These are phyloP conservation scores for Metaphire vulgaris DNA, from an alignment of 1,140 invertebrate genomes.

Conservation along the genomic window DNA sequence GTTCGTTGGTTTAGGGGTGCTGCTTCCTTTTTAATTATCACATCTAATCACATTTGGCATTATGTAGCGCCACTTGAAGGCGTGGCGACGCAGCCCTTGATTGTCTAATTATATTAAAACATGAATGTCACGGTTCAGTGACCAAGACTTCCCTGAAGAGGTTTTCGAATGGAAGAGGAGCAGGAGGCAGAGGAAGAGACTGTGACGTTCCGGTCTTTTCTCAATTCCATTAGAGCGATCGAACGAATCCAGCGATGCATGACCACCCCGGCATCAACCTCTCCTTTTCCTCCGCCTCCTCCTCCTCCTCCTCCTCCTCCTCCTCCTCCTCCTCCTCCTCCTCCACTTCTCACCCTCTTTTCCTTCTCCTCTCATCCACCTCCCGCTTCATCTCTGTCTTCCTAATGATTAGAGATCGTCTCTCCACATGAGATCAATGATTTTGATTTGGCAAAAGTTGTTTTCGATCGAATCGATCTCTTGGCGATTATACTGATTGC, in stretches of 20 bases:
- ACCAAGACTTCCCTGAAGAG: too few relatives aligned
- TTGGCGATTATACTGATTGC: too few relatives aligned
- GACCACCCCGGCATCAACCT: background rate
- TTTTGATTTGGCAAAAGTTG: too few relatives aligned
- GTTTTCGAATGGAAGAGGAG: too few relatives aligned
- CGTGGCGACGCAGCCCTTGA: background rate
- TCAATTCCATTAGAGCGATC: background rate
- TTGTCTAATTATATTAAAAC: background rate
- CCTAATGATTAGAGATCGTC: too few relatives aligned
- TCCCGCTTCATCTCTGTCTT: too few relatives aligned
- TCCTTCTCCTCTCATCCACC: background rate
- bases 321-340: background rate
- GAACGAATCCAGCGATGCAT: background rate
- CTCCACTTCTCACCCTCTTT: background rate
- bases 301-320: slow-evolving; percentile 1
- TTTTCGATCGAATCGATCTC: too few relatives aligned
- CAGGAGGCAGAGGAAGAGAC: too few relatives aligned
- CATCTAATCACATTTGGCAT: background rate
- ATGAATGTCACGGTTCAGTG: background rate
- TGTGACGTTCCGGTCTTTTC: background rate
- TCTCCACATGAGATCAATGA: too few relatives aligned
- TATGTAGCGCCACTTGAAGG: background rate
- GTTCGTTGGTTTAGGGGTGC: background rate
- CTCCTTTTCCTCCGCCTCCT: background rate
- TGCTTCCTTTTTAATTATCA: background rate